A percentile compares a stretch with the other conserved stretches of the same genome.
Evolutionary conservation across 2,113 vertebrate species (phyloP).

Genomic region (Corapipo altera): DNA sequence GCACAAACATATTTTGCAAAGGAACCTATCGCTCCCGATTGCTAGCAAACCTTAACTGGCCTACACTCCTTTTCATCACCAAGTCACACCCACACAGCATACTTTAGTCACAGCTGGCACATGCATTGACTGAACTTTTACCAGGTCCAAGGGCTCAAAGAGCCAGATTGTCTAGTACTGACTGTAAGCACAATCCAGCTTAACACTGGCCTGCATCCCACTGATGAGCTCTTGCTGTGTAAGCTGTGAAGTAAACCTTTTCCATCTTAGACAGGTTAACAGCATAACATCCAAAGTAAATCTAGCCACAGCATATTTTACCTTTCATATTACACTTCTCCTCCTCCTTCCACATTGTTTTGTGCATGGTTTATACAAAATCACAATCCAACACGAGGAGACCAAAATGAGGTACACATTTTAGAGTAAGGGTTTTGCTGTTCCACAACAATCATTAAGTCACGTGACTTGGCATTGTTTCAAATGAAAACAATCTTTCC

Average conservation of each 20-base stretch:
- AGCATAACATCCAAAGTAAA: not conserved
- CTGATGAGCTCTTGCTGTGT: not conserved
- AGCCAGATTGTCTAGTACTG: not conserved
- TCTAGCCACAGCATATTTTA: not conserved
- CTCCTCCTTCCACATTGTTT: not conserved
- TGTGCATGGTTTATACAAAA: not conserved
- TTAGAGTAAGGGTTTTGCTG: not conserved
- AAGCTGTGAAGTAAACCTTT: not conserved
- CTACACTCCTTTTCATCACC: not conserved
- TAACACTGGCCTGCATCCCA: not conserved
- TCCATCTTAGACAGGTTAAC: not conserved
- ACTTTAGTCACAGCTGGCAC: not conserved
- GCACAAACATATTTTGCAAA: not conserved
- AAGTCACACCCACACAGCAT: not conserved
- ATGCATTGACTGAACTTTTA: not conserved
- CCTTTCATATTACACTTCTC: not conserved
- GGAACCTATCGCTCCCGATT: not conserved
- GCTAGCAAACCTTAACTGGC: not conserved
- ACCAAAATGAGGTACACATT: not conserved
- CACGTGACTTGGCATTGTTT: not conserved
- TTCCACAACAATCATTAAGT: not conserved
- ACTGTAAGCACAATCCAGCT: not conserved
- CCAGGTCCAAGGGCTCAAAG: not conserved
- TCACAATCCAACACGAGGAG: not conserved
- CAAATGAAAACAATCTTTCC: not conserved